Evolutionary conservation across 2,888 invertebrate genomes (phyloP), one percentile per base, ranked within the genome.

Genomic region (Agrypnus murinus): DNA sequence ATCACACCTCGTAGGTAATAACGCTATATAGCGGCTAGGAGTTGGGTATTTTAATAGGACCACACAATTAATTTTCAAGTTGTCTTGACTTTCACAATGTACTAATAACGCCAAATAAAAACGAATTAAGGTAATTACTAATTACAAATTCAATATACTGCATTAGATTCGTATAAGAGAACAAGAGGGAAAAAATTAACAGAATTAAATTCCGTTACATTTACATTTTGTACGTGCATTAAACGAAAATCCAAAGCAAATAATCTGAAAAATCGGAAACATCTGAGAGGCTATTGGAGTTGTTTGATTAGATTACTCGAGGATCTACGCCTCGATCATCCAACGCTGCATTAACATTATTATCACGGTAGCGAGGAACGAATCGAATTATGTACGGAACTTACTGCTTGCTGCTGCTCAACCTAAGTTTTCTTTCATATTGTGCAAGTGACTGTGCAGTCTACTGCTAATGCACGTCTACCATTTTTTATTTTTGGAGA

Each of bases 331-430:
- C 76, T 79, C 79, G 77, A 79, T 80, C 79, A 79, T 78, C 78
- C 77, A 77, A 78, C 78, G 77, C 76, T 79, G 80, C 80, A 81
- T 81, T 80, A 80, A 81, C 80, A 79, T 80, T 80, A 81, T 81
- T 81, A 80, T 80, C 81, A 79, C 80, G 78, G 81, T 79, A 78
- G 78, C 79, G 77, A 75, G 77, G 73, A 77, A 76, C 76, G 76
- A 80, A 81, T 80, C 77, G 75, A 80, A 80, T 81, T 81, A 80
- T 79, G 64, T 70, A 55, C 72, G 32, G 69, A 74, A 66, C 67
- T 73, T 65, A 46, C 64, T 32, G 67, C 67, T 73, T 65, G 36
- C 64, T 32, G 67, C 63, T 73, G 45, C 45, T 67, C 53, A 32
- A 58, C 48, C 53, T 43, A 65, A 67, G 25, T 62, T 71, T 71